Evolutionary conservation across 2,888 invertebrate species (phyloP).

Genomic region (Cantharis nigra): DNA sequence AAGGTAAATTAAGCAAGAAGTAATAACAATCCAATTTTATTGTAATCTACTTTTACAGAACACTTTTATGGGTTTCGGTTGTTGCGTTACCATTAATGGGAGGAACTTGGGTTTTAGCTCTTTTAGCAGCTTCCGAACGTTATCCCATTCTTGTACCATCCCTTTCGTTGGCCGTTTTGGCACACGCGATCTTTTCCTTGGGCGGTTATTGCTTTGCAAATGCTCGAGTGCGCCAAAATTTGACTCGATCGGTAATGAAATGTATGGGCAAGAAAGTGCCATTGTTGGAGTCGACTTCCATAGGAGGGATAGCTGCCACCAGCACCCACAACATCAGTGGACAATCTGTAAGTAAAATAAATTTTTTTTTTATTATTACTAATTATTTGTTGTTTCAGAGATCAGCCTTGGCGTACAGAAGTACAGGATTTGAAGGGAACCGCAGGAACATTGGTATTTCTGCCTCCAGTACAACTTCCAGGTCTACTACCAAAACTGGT

Average conservation of each 20-base stretch:
- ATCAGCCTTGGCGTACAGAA: conserved; percentile 81
- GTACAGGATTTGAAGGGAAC: conserved; percentile 66
- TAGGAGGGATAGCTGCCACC: conserved; percentile 65
- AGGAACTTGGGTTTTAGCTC: conserved; percentile 84
- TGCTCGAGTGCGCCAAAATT: conserved; percentile 78
- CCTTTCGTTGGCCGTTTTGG: conserved; percentile 75
- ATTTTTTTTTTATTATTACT: not conserved
- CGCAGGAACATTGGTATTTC: conserved; percentile 88
- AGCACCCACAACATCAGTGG: conserved; percentile 78
- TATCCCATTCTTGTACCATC: conserved; percentile 74
- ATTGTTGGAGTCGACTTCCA: conserved; percentile 74
- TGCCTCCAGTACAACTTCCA: conserved; percentile 91
- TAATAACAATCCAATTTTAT: not conserved
- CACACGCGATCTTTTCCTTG: conserved; percentile 83
- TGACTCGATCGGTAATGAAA: conserved; percentile 68
- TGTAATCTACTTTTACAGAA: conserved; percentile 57
- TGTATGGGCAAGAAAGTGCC: conserved; percentile 85
- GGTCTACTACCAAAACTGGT: conserved; percentile 92
- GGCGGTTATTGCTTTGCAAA: conserved; percentile 89
- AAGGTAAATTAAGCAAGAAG: conserved; percentile 55
- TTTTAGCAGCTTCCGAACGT: conserved; percentile 76
- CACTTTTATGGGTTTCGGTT: conserved; percentile 85
- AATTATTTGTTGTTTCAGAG: conserved; percentile 56
- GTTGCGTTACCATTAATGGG: conserved; percentile 83
- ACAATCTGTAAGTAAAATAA: conserved; percentile 57